Conservation (phyloP, 2,888 invertebrate species). For the Criorhina ranunculi region DNA sequence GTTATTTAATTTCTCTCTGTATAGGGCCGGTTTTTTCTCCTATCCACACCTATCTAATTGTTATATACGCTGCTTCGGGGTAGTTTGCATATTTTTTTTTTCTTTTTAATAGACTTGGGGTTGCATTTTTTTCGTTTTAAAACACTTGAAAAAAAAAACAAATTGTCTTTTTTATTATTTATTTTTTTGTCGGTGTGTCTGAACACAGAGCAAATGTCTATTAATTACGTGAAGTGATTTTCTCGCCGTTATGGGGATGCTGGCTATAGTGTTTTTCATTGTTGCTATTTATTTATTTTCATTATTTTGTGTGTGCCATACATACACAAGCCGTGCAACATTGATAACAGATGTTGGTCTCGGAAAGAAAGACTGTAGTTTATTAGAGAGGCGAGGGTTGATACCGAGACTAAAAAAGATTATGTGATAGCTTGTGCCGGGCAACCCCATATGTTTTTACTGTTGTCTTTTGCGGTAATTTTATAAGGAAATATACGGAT, state of each 20-base stretch:
- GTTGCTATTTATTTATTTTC: constrained; percentile 22
- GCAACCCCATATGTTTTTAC: constrained; percentile 16
- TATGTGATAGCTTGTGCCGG: constrained; percentile 34
- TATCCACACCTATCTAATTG: constrained; percentile 23
- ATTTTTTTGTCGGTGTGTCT: constrained; percentile 23
- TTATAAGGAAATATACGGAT: constrained; percentile 43
- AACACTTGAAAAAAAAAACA: background rate
- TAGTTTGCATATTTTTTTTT: background rate
- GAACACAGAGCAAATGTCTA: constrained; percentile 13
- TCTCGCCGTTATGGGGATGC: constrained; percentile 44
- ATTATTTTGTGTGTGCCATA: constrained; percentile 18
- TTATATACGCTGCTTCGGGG: constrained; percentile 18
- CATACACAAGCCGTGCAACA: constrained; percentile 1
- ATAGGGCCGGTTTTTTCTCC: constrained; percentile 13
- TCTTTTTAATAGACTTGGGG: background rate
- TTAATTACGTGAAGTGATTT: constrained; percentile 64
- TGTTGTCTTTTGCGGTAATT: constrained; percentile 43
- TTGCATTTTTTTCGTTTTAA: background rate
- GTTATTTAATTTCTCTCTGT: background rate
- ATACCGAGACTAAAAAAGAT: constrained; percentile 13
- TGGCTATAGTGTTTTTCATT: constrained; percentile 3
- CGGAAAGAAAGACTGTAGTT: constrained; percentile 1
- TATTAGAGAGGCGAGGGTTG: constrained; percentile 39
- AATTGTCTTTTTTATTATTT: background rate
- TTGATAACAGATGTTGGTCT: constrained; percentile 20